Conservation (phyloP, 2,113 vertebrate genomes). For the Muscicapa adusta region DNA sequence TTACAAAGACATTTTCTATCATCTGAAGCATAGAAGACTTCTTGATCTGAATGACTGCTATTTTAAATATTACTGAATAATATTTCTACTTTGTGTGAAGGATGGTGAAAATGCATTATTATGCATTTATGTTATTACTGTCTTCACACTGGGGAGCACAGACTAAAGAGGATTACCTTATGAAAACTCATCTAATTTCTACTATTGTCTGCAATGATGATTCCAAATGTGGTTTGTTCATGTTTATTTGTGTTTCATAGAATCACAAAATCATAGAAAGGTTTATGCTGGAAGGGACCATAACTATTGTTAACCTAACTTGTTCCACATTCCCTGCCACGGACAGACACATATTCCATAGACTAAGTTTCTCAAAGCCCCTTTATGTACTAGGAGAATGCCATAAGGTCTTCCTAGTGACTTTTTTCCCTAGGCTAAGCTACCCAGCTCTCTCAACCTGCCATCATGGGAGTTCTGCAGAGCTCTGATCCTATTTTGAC, state of each 20-base stretch:
- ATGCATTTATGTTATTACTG: not conserved
- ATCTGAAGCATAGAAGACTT: not conserved
- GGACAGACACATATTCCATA: not conserved
- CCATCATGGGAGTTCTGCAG: no score
- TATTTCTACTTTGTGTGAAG: not conserved
- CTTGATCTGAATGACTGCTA: not conserved
- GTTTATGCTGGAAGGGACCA: not conserved
- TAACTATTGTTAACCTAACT: not conserved
- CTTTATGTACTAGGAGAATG: not conserved
- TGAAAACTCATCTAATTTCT: not conserved
- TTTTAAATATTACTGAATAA: not conserved
- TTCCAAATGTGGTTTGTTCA: not conserved
- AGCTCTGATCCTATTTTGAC: not conserved
- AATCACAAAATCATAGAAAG: not conserved
- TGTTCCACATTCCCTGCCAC: not conserved
- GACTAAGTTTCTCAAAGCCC: not conserved
- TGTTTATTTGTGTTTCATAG: not conserved
- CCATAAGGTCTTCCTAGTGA: not conserved
- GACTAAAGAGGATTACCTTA: not conserved
- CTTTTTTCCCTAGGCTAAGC: not conserved
- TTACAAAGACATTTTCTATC: not conserved
- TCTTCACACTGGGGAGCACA: not conserved
- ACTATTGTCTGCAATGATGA: not conserved
- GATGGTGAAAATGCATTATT: not conserved
- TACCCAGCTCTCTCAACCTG: not conserved